Base-by-base conservation (phyloP, 2,797 vertebrate species). In the Poeciliopsis turneri region DNA sequence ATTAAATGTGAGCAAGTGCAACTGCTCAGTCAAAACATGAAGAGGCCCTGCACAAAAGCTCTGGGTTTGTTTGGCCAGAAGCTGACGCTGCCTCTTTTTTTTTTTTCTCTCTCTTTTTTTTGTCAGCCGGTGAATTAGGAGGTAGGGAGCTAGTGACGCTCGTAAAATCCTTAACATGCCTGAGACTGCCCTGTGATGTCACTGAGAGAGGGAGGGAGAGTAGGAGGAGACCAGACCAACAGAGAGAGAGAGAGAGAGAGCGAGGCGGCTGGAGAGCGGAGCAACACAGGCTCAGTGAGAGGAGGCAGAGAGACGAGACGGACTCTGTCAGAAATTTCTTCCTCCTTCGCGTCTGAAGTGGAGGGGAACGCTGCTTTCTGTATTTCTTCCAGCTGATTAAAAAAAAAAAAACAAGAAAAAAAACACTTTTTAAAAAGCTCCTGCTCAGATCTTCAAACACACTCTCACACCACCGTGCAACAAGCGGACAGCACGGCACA, bases 181-280 rank as follows among this genome's bases (percentile, higher is more conserved):
- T 93, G 92, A 95, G 92, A 95, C 94, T 92, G 93, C 91, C 91
- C 93, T 95, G 91, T 96, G 95, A 96, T 95, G 95, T 95, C 95
- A 95, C 90, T 72, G 86, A 80, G 86, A 78, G 83, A n/a, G 82
- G 53, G 82, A 68, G 82, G 72, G 61, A 68, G 81, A 76, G 87
- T 82, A 87, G 86, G 91, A 91, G 90, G 88, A 85, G 86, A 90
- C 85, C 72, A 80, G 83, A 84, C 86, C 78, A 85, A 43, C 57
- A 81, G 92, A 87, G 88, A 78, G 82, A 45, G 84, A 23, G 82
- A 46, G 80, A 59, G 80, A 68, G 61, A 49, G 84, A 81, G 92
- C 53, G 87, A 89, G 90, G 90, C 91, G 93, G 93, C 92, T 89
- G 85, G 91, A 94, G 93, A 92, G 93, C 91, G 92, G 94, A 91